These are phyloP conservation scores for Apostichopus japonicus DNA, from an alignment of 35 echinoderm and acorn worm species.

Conservation along the genomic window DNA sequence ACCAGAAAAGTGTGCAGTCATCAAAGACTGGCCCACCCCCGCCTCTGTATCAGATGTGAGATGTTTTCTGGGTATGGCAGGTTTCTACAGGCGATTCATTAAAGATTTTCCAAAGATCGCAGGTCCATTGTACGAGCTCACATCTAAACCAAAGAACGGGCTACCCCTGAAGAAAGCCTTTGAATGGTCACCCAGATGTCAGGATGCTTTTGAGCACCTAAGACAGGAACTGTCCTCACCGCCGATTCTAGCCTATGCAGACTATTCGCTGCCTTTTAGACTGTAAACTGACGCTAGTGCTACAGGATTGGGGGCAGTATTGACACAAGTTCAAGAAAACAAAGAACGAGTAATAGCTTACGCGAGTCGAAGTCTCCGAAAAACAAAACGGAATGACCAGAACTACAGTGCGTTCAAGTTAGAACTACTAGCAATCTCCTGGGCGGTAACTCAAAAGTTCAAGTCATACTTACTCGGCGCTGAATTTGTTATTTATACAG, in stretches of 20 bases:
- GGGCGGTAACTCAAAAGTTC: too few species aligned
- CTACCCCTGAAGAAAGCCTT: background rate
- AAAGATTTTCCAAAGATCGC: conserved; percentile 52
- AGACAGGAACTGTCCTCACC: conserved; percentile 23
- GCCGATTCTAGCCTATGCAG: conserved; percentile 54
- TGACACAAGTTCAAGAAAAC: conserved; percentile 40
- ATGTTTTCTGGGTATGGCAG: conserved; percentile 61
- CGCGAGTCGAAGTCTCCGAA: conserved; percentile 53
- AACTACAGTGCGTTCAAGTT: too few species aligned
- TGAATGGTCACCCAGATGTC: conserved; percentile 38
- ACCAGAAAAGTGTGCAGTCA: too few species aligned
- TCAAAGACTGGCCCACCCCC: too few species aligned
- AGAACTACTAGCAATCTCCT: too few species aligned
- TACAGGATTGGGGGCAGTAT: conserved; percentile 54
- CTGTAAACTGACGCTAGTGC: conserved; percentile 60
- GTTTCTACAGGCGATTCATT: conserved; percentile 66
- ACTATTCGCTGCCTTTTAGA: conserved; percentile 47
- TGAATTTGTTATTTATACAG: too few species aligned
- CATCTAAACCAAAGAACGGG: background rate
- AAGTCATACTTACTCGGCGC: too few species aligned
- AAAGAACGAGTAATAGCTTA: conserved; percentile 32
- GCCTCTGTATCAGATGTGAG: too few species aligned
- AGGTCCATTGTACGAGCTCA: conserved; percentile 53
- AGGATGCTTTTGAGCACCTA: conserved; percentile 50
- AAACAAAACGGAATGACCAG: conserved; percentile 32